Evolutionary conservation across 2,888 invertebrate genomes (phyloP).

Genomic region (Epistrophe eligans): DNA sequence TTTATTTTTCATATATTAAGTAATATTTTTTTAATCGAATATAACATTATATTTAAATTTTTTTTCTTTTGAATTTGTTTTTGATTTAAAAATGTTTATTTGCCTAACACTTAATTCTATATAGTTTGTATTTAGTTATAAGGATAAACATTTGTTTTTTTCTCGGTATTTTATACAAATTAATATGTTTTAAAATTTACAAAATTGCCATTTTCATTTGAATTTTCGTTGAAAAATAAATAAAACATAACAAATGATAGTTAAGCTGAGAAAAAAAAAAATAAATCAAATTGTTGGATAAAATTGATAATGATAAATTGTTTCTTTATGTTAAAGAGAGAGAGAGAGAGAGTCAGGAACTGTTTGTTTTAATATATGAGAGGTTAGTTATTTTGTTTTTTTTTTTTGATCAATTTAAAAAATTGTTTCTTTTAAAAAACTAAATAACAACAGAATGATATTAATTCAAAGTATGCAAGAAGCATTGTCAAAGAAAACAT

Average conservation of each 20-base stretch:
- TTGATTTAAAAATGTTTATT: background rate
- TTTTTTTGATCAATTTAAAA: background rate
- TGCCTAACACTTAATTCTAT: constrained; percentile 64
- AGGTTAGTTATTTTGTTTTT: constrained; percentile 18
- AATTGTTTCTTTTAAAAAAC: constrained; percentile 59
- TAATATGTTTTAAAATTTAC: constrained; percentile 21
- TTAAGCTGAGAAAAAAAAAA: background rate
- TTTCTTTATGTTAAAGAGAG: background rate
- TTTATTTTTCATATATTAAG: constrained; percentile 60
- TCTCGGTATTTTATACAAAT: constrained; percentile 43
- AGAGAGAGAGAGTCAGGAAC: constrained; percentile 55
- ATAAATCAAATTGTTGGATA: background rate
- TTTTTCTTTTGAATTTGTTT: constrained; percentile 3
- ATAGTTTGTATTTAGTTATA: constrained; percentile 38
- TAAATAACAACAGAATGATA: constrained; percentile 64
- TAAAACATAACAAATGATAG: background rate
- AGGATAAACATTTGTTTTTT: constrained; percentile 1
- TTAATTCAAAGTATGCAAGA: background rate
- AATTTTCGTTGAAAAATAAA: constrained; percentile 2
- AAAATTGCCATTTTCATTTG: background rate
- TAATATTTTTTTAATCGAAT: constrained; percentile 60
- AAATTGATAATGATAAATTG: background rate
- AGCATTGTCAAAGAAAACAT: constrained; percentile 6
- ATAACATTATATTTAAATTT: constrained; percentile 45
- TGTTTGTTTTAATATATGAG: constrained; percentile 11